Evolutionary conservation across 30 jellyfish, hydroid and myxozoan genomes (phyloP).

Genomic region (Catostylus mosaicus): DNA sequence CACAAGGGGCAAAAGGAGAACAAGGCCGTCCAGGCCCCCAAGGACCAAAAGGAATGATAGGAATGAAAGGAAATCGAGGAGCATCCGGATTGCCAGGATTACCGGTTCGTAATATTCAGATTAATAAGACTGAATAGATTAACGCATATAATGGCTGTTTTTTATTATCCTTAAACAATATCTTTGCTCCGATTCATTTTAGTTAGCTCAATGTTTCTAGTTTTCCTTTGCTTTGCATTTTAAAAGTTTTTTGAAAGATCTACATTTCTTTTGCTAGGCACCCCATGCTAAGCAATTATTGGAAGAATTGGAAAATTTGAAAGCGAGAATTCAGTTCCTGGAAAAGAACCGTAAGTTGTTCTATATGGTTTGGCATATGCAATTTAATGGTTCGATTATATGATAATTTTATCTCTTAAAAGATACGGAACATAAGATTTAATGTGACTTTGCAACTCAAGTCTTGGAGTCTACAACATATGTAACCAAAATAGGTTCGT

Average conservation of each 20-base stretch:
- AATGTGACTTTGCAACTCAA: too few species aligned
- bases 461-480: too few species aligned
- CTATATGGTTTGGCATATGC: too few species aligned
- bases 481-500: too few species aligned
- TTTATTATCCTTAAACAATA: neutral
- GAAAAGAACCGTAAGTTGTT: neutral
- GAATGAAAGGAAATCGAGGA: slow-evolving; percentile 81
- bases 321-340: neutral
- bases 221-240: neutral
- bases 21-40: slow-evolving; percentile 72
- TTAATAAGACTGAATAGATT: neutral
- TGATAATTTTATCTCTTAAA: too few species aligned
- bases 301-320: neutral
- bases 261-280: neutral
- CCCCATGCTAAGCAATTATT: neutral
- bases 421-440: too few species aligned
- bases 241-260: neutral
- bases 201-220: neutral
- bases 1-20: slow-evolving; percentile 71
- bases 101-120: slow-evolving; percentile 8
- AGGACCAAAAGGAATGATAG: slow-evolving; percentile 74
- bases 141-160: neutral
- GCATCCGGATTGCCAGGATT: slow-evolving; percentile 79
- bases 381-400: too few species aligned
- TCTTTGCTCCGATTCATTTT: neutral